phyloP scores from a whole-genome alignment of 2,888 invertebrate species.

The Steromphala cineraria region DNA sequence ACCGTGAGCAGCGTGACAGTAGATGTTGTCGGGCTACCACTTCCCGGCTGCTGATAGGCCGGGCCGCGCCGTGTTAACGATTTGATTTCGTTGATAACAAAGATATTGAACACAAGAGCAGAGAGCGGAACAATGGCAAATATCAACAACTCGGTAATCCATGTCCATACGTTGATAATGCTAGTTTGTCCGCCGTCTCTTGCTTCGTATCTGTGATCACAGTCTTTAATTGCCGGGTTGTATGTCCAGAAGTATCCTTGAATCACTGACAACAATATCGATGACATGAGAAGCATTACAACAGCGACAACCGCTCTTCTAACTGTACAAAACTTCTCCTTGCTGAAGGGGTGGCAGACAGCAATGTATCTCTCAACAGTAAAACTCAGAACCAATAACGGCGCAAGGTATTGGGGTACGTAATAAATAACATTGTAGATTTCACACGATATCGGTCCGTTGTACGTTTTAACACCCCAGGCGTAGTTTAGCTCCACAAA shows the following conservation, averaged over 20 bases:
- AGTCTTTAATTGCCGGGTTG: constrained; percentile 48
- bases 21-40: constrained; percentile 64
- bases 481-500: constrained; percentile 70
- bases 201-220: constrained; percentile 50
- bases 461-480: constrained; percentile 67
- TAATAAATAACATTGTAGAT: constrained; percentile 65
- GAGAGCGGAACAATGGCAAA: constrained; percentile 70
- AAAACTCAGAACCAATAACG: constrained; percentile 72
- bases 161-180: constrained; percentile 69
- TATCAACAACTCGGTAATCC: constrained; percentile 68
- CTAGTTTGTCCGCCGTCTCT: constrained; percentile 37
- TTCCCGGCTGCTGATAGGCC: constrained; percentile 40
- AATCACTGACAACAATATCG: constrained; percentile 57
- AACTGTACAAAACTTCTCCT: constrained; percentile 70
- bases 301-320: constrained; percentile 64
- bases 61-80: constrained; percentile 61
- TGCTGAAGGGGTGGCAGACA: constrained; percentile 68
- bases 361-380: constrained; percentile 74
- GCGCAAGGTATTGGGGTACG: constrained; percentile 71
- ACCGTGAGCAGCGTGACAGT: constrained; percentile 73
- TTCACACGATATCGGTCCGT: constrained; percentile 63
- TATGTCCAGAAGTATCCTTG: constrained; percentile 73
- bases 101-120: constrained; percentile 71
- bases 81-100: constrained; percentile 72
- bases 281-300: constrained; percentile 46